Evolutionary conservation across 2,888 invertebrate genomes (phyloP), one percentile per base, ranked within the genome.

Genomic region (Heteromyza rotundicornis): DNA sequence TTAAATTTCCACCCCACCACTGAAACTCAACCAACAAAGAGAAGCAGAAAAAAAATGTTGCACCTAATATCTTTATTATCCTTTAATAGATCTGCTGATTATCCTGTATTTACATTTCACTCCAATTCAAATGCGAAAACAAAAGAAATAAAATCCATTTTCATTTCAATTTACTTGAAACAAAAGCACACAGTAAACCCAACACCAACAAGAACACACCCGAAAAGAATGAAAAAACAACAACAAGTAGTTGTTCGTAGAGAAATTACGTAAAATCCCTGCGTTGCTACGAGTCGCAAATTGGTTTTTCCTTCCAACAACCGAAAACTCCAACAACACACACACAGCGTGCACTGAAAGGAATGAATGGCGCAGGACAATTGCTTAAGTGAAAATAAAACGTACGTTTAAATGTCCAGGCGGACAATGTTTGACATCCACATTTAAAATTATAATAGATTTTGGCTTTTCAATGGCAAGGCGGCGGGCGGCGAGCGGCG

Each of bases 381-480:
- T 56, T 56, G 56, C 47, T 56, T 44, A 44, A 56, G 44, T 56
- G 44, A 19, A 44, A 16, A 56, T 56, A 35, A 35, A 54, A 54
- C 54, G 54, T 35, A 44, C 22, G 23, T 2, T 56, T 56, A 56
- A 56, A 24, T 56, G 47, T 16, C 44, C 44, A 23, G 44, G 35
- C 56, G 44, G 23, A 56, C 47, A 56, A 16, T 44, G 44, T 44
- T 40, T 56, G 56, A 56, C 56, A 56, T 56, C 32, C 47, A 44
- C 56, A 56, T 56, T 56, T 56, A 23, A 44, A 56, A 56, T 56
- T 56, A 56, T 44, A 56, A 56, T 56, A 44, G 56, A 56, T 56
- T 56, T 56, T 56, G 56, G 32, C 54, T 32, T 54, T 54, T 54
- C 54, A 54, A 35, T 54, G 36, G 19, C 54, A 54, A 16, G 2